Evolutionary conservation across 2,888 invertebrate species (phyloP), one percentile per base, ranked within the genome.

Genomic region (Caenorhabditis sp.): DNA sequence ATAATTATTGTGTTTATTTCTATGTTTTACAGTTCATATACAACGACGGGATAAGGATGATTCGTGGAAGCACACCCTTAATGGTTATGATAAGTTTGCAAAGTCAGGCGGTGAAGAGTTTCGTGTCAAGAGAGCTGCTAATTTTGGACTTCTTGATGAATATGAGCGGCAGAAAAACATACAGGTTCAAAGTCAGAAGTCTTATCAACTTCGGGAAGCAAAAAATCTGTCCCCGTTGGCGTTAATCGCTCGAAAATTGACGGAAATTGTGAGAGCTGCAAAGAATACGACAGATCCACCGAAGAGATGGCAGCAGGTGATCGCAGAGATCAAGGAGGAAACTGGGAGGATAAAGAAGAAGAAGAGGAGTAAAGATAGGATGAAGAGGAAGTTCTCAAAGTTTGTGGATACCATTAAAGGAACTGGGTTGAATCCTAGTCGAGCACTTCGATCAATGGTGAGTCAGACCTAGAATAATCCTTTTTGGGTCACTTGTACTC

Each of bases 221-320:
- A 69, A 68, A 17, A 57, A 54, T n/a, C 23, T 65, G 8, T 71
- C 74, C 4, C 83, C 82, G 1, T 61, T 83, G 50, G 70, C 76
- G 0, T 38, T 77, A 43, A 59, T 83, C 14, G 81, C 83, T 0
- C 77, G 71, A 63, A 70, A 70, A 14, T 54, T 83, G 57, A 83
- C 78, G 12, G 71, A 76, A 43, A 52, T 74, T 31, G 73, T 83
- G 8, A 64, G 77, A 38, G 63, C 67, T 8, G 67, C 78, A 20
- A 83, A 83, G 63, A 71, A 78, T 21, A 80, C 73, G 50, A 76
- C 74, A 14, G 59, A 67, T 27, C 56, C 62, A 0, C 60, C 43
- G 25, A 76, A 76, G 50, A 67, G 80, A 63, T 81, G 81, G 79
- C 75, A 78, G 63, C 59, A 71, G 52, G 73, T 77, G 8, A 64